These are phyloP conservation scores for Petaurus breviceps DNA, from an alignment of 2,113 vertebrate genomes.

Conservation along the genomic window DNA sequence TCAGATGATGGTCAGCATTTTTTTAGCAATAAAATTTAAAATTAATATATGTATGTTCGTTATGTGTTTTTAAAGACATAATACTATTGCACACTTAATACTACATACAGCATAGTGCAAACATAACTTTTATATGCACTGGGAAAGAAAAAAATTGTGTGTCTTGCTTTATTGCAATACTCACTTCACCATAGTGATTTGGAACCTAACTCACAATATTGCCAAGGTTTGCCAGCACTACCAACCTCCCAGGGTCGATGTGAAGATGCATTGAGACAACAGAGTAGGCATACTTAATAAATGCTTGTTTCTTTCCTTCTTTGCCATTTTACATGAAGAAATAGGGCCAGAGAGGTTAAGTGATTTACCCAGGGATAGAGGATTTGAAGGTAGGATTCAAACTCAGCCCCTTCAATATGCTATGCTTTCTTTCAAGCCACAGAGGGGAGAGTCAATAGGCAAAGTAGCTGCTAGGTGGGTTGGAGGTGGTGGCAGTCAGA, in stretches of 20 bases:
- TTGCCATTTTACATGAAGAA: not conserved
- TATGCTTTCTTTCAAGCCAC: not conserved
- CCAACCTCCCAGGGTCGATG: not conserved
- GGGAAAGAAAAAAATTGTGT: not conserved
- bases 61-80: not conserved
- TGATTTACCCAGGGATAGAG: not conserved
- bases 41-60: not conserved
- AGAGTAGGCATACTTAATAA: not conserved
- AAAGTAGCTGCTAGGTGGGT: not conserved
- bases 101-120: not conserved
- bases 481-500: not conserved
- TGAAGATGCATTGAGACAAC: not conserved
- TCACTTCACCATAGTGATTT: not conserved
- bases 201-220: not conserved
- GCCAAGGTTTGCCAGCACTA: not conserved
- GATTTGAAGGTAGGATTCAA: not conserved
- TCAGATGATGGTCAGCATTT: not conserved
- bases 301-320: not conserved
- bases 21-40: not conserved
- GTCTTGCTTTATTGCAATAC: not conserved
- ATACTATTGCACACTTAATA: not conserved
- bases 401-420: not conserved
- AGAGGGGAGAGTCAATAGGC: not conserved
- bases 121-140: not conserved
- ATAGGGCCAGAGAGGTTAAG: not conserved